Conservation (phyloP, 1,140 invertebrate genomes). For the Leptinotarsa lineolata region DNA sequence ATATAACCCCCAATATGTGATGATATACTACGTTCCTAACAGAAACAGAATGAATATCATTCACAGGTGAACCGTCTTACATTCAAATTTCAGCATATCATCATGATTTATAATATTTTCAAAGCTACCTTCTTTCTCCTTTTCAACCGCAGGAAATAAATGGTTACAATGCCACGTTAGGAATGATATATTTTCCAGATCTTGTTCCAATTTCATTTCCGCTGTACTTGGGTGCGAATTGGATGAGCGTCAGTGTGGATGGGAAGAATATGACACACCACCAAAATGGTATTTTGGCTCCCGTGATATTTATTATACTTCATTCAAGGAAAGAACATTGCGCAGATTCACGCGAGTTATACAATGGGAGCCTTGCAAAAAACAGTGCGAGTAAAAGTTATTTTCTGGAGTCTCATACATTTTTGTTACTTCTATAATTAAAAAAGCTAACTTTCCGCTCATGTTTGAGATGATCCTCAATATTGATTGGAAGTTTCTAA, state of each 20-base stretch:
- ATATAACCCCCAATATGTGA: neutral
- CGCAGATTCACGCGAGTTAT: too few species aligned
- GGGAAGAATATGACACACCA: neutral
- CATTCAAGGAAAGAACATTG: neutral
- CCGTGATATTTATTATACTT: neutral
- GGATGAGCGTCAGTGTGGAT: neutral
- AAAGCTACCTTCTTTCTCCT: neutral
- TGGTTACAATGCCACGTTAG: neutral
- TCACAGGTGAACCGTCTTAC: neutral
- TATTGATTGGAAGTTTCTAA: too few species aligned
- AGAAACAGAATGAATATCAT: neutral
- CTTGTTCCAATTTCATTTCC: neutral
- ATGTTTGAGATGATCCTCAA: too few species aligned
- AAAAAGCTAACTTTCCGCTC: too few species aligned
- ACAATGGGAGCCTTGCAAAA: too few species aligned
- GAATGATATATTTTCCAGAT: neutral
- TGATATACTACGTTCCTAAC: neutral
- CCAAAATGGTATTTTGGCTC: neutral
- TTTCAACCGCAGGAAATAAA: neutral
- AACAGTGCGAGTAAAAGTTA: too few species aligned
- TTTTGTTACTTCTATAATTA: too few species aligned
- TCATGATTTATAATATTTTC: slow-evolving; percentile 11
- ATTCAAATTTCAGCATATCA: slow-evolving; percentile 1
- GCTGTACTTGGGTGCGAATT: neutral
- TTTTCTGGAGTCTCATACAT: too few species aligned